Percentiles rank a stretch among this genome's conserved stretches.
Conservation (phyloP, 2,113 vertebrate genomes). For the Bubo bubo region DNA sequence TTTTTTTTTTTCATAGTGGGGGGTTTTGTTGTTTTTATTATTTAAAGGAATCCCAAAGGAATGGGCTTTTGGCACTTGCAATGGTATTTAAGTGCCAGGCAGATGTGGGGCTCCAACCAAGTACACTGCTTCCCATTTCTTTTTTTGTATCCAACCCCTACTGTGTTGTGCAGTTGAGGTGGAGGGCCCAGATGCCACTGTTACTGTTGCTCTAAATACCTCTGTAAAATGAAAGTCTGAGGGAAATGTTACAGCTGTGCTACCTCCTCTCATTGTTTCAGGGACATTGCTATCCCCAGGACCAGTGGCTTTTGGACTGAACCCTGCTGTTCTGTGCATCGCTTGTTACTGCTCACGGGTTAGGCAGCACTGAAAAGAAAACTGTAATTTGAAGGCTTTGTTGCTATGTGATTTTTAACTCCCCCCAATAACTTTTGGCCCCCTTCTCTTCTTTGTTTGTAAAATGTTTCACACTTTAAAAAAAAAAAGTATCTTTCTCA, state of each 20-base stretch:
- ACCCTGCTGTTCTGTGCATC: not conserved
- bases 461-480: not conserved
- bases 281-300: slow-evolving; percentile 1
- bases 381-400: not conserved
- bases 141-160: not conserved
- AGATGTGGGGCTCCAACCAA: slow-evolving; percentile 33
- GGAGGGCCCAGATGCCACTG: slow-evolving; percentile 37
- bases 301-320: not conserved
- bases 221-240: slow-evolving; percentile 21
- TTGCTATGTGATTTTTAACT: not conserved
- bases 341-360: not conserved
- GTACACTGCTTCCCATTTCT: not conserved
- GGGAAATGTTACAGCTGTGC: not conserved
- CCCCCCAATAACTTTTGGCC: not conserved
- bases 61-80: not conserved
- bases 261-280: slow-evolving; percentile 13
- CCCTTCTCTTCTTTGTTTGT: not conserved
- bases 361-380: not conserved
- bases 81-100: not conserved
- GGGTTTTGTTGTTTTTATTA: not conserved
- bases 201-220: slow-evolving; percentile 36
- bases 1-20: not conserved
- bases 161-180: slow-evolving; percentile 28
- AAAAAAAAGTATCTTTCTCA: not conserved
- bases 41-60: not conserved